Evolutionary conservation across 2,797 vertebrate genomes (phyloP), one percentile per base, ranked within the genome.

Genomic region (Thamnophis elegans): DNA sequence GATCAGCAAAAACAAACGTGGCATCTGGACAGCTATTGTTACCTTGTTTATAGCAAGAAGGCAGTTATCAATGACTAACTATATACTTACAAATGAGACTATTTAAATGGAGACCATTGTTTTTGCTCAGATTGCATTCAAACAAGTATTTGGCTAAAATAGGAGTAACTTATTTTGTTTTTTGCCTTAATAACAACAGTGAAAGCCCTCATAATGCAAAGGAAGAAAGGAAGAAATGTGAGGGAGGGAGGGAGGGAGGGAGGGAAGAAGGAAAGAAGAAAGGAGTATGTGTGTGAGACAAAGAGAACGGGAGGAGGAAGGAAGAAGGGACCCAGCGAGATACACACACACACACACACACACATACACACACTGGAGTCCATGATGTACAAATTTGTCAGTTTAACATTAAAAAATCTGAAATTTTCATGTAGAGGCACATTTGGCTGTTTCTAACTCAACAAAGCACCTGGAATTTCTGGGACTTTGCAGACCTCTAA

Each of bases 1-100:
- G 95, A 96, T 97, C 97, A 94, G 97, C 28, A 92, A 93, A 94
- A 59, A 90, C 91, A 94, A 54, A 26, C 91, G 8, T 87, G 89
- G 25, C 85, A 94, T 94, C 65, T 86, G 51, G 85, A 28, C 91
- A 92, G 47, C 59, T 91, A 11, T 89, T 91, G 91, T 85, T 78
- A 16, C 89, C 82, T 14, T 92, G 47, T 1, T 93, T 94, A 92
- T 91, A 95, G 28, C 82, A 96, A 95, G 93, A 90, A 47, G 1
- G 54, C 94, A 93, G 91, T 94, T 94, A 28, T 94, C 95, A 93
- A 94, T 95, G 59, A 95, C 68, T 53, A 14, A 20, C 1, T 88
- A 5, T 95, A 92, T 88, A 88, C 1, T n/a, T 93, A 87, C n/a
- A 25, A 88, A 56, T 55, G 2, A 91, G 87, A 94, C 58, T 85